Conservation (phyloP, 2,113 vertebrate species). For the Pelecanoides urinatrix region DNA sequence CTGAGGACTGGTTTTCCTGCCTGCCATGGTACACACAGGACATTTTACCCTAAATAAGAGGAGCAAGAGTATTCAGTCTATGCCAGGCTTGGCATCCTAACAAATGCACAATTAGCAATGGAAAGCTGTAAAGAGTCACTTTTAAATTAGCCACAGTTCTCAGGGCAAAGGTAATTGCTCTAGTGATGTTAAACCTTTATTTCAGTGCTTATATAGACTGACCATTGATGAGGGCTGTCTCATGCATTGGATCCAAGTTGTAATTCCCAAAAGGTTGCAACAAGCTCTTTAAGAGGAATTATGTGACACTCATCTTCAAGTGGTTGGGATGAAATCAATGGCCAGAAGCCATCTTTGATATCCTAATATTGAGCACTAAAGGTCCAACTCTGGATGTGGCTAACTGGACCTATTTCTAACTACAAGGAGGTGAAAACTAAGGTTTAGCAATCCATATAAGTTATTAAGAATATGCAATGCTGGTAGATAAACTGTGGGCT, state of each 20-base stretch:
- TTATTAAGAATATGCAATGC: background rate
- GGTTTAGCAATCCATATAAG: background rate
- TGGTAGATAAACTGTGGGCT: background rate
- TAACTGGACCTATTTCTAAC: background rate
- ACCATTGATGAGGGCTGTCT: background rate
- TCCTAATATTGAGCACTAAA: background rate
- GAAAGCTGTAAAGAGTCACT: background rate
- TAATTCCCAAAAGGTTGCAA: background rate
- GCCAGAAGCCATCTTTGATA: background rate
- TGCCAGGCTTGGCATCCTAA: background rate
- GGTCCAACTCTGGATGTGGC: background rate
- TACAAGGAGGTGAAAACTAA: background rate
- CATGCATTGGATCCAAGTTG: background rate
- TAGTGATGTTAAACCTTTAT: background rate
- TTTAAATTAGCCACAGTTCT: background rate
- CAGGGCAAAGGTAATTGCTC: background rate
- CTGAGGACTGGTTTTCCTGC: background rate
- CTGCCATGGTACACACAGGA: background rate
- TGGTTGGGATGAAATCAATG: background rate
- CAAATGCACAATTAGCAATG: background rate
- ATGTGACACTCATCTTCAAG: background rate
- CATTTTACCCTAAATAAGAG: background rate
- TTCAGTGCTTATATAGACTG: background rate
- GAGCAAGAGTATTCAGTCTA: background rate
- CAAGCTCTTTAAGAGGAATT: constrained; percentile 9